phyloP scores from a whole-genome alignment of 2,888 invertebrate genomes.

The Teinopalpus imperialis region DNA sequence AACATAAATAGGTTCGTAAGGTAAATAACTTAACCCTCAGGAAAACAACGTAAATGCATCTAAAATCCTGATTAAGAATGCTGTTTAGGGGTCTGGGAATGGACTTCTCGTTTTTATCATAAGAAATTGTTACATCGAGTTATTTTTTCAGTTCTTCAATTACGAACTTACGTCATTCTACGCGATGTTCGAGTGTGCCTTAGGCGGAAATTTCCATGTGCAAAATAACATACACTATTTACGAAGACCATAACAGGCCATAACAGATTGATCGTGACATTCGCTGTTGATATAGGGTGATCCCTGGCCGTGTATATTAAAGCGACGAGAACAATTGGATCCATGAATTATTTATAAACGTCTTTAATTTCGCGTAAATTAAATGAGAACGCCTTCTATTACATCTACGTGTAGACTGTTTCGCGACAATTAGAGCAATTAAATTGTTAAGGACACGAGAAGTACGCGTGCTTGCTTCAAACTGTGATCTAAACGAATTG shows the following conservation, averaged over 20 bases:
- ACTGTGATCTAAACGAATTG: constrained; percentile 2
- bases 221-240: constrained; percentile 1
- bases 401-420: background rate
- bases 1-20: too few species aligned
- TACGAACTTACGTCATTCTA: background rate
- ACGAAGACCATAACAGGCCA: background rate
- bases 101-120: too few species aligned
- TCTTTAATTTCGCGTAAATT: constrained; percentile 15
- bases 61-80: too few species aligned
- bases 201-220: constrained; percentile 3
- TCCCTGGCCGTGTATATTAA: constrained; percentile 3
- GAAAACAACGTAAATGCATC: too few species aligned
- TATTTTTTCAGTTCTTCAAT: background rate
- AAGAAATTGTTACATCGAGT: too few species aligned
- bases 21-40: too few species aligned
- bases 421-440: constrained; percentile 11
- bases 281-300: constrained; percentile 12
- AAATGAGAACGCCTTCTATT: constrained; percentile 8
- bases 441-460: constrained; percentile 19
- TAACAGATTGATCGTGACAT: constrained; percentile 29
- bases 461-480: constrained; percentile 5
- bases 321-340: constrained; percentile 1
- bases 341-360: constrained; percentile 8
- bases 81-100: too few species aligned
- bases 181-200: too few species aligned